Evolutionary conservation across 2,113 vertebrate genomes (phyloP), one percentile per base, ranked within the genome.

Genomic region (Danionella cerebrum): DNA sequence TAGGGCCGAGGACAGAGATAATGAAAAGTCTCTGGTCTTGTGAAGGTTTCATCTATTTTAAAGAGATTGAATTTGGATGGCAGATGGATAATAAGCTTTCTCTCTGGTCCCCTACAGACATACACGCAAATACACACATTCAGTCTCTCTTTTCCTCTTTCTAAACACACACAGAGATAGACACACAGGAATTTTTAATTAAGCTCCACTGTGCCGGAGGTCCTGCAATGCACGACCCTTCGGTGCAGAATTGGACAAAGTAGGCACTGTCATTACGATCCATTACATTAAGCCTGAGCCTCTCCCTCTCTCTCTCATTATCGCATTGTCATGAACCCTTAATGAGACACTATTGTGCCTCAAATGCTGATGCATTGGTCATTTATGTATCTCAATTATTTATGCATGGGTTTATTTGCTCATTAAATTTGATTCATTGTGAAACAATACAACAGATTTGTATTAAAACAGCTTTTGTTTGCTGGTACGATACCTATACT

Each of bases 31-130:
- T 65, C 62, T 29, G 70, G 74, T 62, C 29, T 66, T 79, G 76
- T 74, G 82, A 78, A 83, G 83, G 82, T 76, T 81, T 67, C 55
- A 77, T 84, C 75, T 75, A 75, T 78, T 77, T 78, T 72, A 74
- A 66, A 71, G 68, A 63, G 64, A 79, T 74, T 73, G 76, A 69
- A 75, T 76, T 81, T 72, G 62, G 73, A 51, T 65, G 74, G 69
- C 77, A 86, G 83, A 84, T 83, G 80, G 79, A 71, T 72, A 72
- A 80, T 69, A 74, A 75, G 59, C 52, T 65, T 65, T 69, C 33
- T 55, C 52, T 60, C 29, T 12, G 9, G 68, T 75, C 31, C 54
- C 66, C 68, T 68, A 76, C 63, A 73, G 68, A 75, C 21, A 21
- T 47, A 38, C 57, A 58, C 58, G 45, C 36, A 69, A n/a, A 42